Evolutionary conservation across 1,140 invertebrate species (phyloP), one percentile per base, ranked within the genome.

Genomic region (Ostrea denselamellosa): DNA sequence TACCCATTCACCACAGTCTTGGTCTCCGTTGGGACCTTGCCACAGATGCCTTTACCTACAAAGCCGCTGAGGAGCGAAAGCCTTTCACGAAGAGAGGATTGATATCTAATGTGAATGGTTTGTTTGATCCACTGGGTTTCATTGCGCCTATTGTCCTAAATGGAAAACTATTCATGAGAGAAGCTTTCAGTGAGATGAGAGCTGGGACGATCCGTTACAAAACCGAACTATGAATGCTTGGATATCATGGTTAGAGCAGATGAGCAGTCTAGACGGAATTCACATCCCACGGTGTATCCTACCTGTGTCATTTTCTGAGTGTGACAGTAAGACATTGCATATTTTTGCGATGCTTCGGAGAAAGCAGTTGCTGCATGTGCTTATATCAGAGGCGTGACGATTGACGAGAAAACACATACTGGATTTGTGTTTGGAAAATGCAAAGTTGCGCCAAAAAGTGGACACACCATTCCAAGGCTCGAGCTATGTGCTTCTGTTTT

Each of bases 401-500:
- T 25, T 4, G 54, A 86, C 12, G 84, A 53, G 12, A 84, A 25
- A 3, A 19, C 44, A 9, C 44, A 86, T 12, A 4, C 85, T 10
- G 51, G 84, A 19, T 90, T 88, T 58, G 28, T 90, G 0, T 25
- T 86, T 4, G 85, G 88, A 19, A 90, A 89, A 51, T n/a, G 86
- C 17, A 86, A 84, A 62, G 68, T 89, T 56, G 86, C 85, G 5
- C 87, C 90, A 56, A 9, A 2, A 34, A 28, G 54, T 19, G 90
- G 86, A 54, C 85, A 86, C 22, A 89, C 86, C 0, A 90, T 90
- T 51, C 89, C 87, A 14, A 82, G 87, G 9, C 53, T 90, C 10
- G 90, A 90, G 22, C 52, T 90, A 0, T 88, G 89, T 68, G 89
- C 87, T 17, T 85, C 90, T 7, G 89, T 90, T 8, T 65, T 87